Percentiles rank a stretch among this genome's conserved stretches.
Conservation (phyloP, 2,113 vertebrate species). For the Verasper variegatus region DNA sequence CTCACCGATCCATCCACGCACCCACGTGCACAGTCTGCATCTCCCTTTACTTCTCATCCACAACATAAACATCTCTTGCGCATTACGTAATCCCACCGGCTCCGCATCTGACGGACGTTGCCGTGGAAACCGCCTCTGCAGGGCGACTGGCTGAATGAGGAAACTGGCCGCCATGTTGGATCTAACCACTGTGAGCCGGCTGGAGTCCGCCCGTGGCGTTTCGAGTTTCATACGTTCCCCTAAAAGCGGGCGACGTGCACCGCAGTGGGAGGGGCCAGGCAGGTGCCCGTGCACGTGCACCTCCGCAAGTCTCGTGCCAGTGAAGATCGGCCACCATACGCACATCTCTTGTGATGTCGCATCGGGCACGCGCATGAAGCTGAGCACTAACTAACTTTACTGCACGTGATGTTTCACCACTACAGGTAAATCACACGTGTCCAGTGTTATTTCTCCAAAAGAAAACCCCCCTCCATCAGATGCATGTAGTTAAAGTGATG, state of each 20-base stretch:
- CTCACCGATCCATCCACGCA: constrained; percentile 8
- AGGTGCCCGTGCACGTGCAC: constrained; percentile 69
- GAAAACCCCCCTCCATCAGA: neutral
- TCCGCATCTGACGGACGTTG: constrained; percentile 45
- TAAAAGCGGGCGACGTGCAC: constrained; percentile 22
- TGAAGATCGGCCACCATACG: neutral
- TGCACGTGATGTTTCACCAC: neutral
- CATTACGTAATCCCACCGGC: constrained; percentile 73
- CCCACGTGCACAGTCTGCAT: constrained; percentile 29
- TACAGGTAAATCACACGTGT: neutral
- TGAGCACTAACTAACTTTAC: too few relatives aligned
- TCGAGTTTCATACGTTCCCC: constrained; percentile 30
- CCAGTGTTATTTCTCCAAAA: neutral
- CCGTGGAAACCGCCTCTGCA: constrained; percentile 72
- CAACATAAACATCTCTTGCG: constrained; percentile 53
- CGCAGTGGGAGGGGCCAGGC: constrained; percentile 63
- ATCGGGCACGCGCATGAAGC: neutral
- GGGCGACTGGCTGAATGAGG: constrained; percentile 10
- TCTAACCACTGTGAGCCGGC: neutral
- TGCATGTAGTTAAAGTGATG: neutral
- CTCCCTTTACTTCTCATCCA: constrained; percentile 3
- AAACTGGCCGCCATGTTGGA: constrained; percentile 62
- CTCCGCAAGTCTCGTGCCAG: constrained; percentile 16
- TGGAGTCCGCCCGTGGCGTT: neutral
- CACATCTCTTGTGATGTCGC: neutral